Evolutionary conservation across 1,140 invertebrate species (phyloP).

Genomic region (Leptopilina boulardi): DNA sequence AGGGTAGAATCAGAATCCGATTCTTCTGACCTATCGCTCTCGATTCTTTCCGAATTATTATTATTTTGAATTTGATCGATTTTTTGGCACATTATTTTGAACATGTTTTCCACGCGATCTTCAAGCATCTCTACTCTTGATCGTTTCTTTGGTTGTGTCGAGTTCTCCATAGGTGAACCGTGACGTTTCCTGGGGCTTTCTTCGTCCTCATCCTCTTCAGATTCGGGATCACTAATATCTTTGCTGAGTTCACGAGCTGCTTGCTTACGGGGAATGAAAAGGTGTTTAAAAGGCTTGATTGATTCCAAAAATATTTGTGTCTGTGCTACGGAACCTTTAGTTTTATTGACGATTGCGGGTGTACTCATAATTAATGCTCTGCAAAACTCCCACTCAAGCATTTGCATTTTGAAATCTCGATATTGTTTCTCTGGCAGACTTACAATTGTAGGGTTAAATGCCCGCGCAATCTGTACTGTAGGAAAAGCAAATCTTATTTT

Average conservation of each 20-base stretch:
- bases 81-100: neutral
- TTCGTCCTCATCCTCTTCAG: neutral
- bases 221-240: neutral
- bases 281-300: slow-evolving; percentile 34
- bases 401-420: slow-evolving; percentile 47
- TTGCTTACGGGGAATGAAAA: slow-evolving; percentile 32
- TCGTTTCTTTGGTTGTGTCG: neutral
- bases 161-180: neutral
- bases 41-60: neutral
- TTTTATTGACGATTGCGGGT: slow-evolving; percentile 43
- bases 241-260: neutral
- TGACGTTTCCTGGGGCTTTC: neutral
- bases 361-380: slow-evolving; percentile 53
- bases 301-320: slow-evolving; percentile 38
- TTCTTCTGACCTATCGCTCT: neutral
- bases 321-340: slow-evolving; percentile 46
- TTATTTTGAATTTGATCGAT: neutral
- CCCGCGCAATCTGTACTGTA: neutral
- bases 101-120: neutral
- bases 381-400: slow-evolving; percentile 56
- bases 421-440: slow-evolving; percentile 48
- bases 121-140: neutral
- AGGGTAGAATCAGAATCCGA: too few species aligned
- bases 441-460: slow-evolving; percentile 28
- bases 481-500: neutral